Evolutionary conservation across 2,888 invertebrate genomes (phyloP).

Genomic region (Eilema sororculum): DNA sequence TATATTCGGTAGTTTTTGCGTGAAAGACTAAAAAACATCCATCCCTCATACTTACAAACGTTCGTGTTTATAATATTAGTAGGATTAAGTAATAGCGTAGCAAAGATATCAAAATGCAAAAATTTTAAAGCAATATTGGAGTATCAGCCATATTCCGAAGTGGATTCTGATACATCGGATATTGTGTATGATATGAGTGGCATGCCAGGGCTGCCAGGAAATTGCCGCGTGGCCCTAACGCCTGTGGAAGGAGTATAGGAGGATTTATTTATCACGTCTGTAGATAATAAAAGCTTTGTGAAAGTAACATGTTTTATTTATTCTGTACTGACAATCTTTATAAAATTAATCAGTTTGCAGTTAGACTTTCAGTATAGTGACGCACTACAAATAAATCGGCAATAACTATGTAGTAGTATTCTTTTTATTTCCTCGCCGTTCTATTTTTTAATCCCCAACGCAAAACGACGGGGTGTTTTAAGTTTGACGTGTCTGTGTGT

Average conservation of each 20-base stretch:
- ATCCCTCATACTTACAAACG: too few relatives aligned
- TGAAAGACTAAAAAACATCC: too few relatives aligned
- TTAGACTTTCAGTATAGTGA: too few relatives aligned
- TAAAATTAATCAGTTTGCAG: too few relatives aligned
- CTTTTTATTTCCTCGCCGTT: too few relatives aligned
- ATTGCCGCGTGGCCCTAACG: slow-evolving; percentile 29
- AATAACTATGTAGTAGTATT: too few relatives aligned
- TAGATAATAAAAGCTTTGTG: not conserved
- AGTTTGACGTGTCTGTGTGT: too few relatives aligned
- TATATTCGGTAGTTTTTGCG: too few relatives aligned
- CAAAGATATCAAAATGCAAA: not conserved
- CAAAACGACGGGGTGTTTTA: too few relatives aligned
- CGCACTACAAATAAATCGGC: too few relatives aligned
- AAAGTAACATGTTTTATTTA: not conserved
- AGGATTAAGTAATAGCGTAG: too few relatives aligned
- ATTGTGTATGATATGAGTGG: slow-evolving; percentile 40
- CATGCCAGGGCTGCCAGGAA: slow-evolving; percentile 30
- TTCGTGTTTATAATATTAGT: not conserved
- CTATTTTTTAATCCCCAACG: too few relatives aligned
- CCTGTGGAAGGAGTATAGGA: not conserved
- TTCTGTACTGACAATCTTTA: not conserved
- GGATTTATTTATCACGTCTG: not conserved
- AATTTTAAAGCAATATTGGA: not conserved
- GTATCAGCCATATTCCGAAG: slow-evolving; percentile 28
- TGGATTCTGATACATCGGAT: slow-evolving; percentile 42